Evolutionary conservation across 1,140 invertebrate genomes (phyloP), one percentile per base, ranked within the genome.

Genomic region (Heliconius nattereri): DNA sequence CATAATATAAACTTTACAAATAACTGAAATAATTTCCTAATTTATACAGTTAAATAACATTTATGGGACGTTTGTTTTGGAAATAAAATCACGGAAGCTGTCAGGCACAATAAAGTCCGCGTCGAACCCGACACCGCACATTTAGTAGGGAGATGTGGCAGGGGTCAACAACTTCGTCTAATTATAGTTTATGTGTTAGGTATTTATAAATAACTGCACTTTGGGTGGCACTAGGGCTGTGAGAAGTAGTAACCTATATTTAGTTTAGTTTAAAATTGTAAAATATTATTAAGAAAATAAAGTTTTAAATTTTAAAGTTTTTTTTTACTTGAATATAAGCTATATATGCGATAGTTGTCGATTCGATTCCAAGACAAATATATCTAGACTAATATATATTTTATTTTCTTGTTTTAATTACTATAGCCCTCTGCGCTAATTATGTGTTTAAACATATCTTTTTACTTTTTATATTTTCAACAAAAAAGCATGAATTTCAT

Each of bases 131-230:
- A 76, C 73, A 80, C 49, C 54, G 32, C 54, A 45, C 37, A 73
- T 80, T 72, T 75, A 79, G 45, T 73, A 70, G 73, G 23, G 73
- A 66, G 60, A 57, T 23, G 54, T 78, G 35, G 76, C 37, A 71
- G 26, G 73, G 83, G 81, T 84, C 81, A 84, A 80, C 79, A 81
- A 83, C 83, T 84, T 75, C 37, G n/a, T 73, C 79, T 84, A 84
- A 81, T 79, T 81, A 83, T 84, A 84, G 83, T 79, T 77, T 71
- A 79, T 81, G 71, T 81, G 81, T 75, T 79, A 75, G 74, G 79
- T 82, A 78, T 79, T 71, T 81, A 83, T 84, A 83, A 81, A 84
- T 79, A 82, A 73, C 54, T 70, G 52, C 73, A 57, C 60, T 80
- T 40, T 75, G 52, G 66, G 57, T 40, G 60, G 60, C 32, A 13